Percentiles rank a stretch among this genome's conserved stretches.
Evolutionary conservation across 2,113 vertebrate species (phyloP).

Genomic region (Neodon shergylaensis): DNA sequence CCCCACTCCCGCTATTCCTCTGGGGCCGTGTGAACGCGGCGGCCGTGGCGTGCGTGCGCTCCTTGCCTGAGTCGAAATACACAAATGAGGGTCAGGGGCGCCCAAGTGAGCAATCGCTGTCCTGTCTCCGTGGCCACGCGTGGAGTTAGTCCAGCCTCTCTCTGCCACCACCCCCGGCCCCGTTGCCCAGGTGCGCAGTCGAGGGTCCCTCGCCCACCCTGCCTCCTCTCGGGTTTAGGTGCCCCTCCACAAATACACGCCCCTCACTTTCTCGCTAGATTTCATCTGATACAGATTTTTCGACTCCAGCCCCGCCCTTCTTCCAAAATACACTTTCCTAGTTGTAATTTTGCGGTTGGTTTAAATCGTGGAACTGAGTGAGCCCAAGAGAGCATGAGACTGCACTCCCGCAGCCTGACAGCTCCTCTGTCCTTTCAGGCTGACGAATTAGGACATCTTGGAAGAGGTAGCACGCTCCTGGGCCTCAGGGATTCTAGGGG

Average conservation of each 20-base stretch:
- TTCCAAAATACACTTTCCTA: conserved; percentile 68
- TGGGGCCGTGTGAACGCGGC: conserved; percentile 63
- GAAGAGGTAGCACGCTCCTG: background rate
- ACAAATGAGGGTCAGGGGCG: conserved; percentile 84
- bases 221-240: background rate
- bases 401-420: conserved; percentile 34
- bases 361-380: conserved; percentile 63
- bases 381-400: background rate
- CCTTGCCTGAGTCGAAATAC: conserved; percentile 77
- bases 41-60: conserved; percentile 66
- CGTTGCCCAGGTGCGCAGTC: conserved; percentile 85
- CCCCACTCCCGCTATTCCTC: background rate
- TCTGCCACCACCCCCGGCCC: conserved; percentile 83
- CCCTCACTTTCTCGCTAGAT: conserved; percentile 36
- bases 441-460: background rate
- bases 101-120: conserved; percentile 80
- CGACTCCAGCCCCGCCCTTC: conserved; percentile 56
- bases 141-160: conserved; percentile 86
- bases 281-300: conserved; percentile 50
- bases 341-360: conserved; percentile 67
- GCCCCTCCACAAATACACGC: conserved; percentile 30
- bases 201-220: conserved; percentile 56
- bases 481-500: conserved; percentile 57
- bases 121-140: conserved; percentile 84
- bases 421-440: background rate